Conservation (phyloP, 2,888 invertebrate species). For the Epsilonema sp. region DNA sequence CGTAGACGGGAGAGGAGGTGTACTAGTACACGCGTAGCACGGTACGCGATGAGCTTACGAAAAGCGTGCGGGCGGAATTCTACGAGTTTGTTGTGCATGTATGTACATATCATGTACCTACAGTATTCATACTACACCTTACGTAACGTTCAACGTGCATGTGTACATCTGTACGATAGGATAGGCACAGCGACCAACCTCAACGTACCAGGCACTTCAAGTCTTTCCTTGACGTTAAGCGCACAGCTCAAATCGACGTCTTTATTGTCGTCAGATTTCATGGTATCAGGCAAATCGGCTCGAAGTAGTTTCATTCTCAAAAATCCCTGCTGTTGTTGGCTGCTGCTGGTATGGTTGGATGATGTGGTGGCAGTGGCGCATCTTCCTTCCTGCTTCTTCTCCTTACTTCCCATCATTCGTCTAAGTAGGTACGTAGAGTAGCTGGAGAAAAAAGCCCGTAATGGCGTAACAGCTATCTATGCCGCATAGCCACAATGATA, state of each 20-base stretch:
- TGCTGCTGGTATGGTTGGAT: no score
- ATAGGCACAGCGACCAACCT: neutral
- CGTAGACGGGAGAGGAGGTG: no score
- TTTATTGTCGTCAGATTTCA: constrained; percentile 8
- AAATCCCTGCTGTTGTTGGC: constrained; percentile 3
- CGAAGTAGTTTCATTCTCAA: constrained; percentile 21
- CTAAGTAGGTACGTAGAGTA: no score
- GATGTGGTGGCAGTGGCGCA: no score
- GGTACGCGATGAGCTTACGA: no score
- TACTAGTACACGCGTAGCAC: no score
- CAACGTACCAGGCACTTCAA: constrained; percentile 22
- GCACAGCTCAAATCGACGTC: constrained; percentile 11
- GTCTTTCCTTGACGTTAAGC: constrained; percentile 28
- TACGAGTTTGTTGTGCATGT: neutral
- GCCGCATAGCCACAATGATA: no score
- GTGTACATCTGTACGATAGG: neutral
- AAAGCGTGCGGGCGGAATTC: no score
- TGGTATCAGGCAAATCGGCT: constrained; percentile 20
- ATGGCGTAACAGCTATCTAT: no score
- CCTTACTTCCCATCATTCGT: no score
- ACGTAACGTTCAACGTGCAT: neutral
- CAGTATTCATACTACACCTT: neutral
- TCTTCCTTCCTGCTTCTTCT: no score
- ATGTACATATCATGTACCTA: neutral
- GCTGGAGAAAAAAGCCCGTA: no score